Evolutionary conservation across 1,140 invertebrate species (phyloP).

Genomic region (Trichonephila clavipes): DNA sequence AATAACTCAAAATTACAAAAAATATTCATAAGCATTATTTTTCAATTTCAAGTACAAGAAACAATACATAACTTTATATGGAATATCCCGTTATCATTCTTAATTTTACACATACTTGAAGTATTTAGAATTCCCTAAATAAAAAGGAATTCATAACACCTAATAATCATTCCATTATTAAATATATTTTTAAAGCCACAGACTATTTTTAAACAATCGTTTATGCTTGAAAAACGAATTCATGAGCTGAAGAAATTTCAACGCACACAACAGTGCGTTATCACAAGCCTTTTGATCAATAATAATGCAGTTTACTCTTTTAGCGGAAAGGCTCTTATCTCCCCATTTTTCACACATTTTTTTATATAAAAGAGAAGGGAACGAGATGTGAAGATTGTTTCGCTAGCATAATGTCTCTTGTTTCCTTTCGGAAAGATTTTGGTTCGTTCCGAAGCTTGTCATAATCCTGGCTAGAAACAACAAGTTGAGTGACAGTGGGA

Average conservation of each 20-base stretch:
- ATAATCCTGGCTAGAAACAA: conserved; percentile 48
- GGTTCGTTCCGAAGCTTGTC: background rate
- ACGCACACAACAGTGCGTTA: background rate
- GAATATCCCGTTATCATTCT: no score
- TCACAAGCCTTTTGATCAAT: background rate
- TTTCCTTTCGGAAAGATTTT: conserved; percentile 15
- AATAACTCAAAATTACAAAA: no score
- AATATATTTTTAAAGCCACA: no score
- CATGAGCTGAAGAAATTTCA: background rate
- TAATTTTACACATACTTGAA: no score
- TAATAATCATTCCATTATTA: no score
- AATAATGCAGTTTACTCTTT: conserved; percentile 6
- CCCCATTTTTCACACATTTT: background rate
- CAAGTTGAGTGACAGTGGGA: background rate
- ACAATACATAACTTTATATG: no score
- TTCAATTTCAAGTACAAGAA: no score
- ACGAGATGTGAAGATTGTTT: conserved; percentile 54
- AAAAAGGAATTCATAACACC: no score
- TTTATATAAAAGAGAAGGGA: conserved; percentile 49
- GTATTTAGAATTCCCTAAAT: no score
- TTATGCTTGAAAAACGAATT: background rate
- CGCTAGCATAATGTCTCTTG: conserved; percentile 54
- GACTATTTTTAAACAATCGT: background rate
- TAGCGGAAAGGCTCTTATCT: conserved; percentile 11
- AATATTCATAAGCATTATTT: no score